phyloP scores from a whole-genome alignment of 2,888 invertebrate genomes.

The Tetropium fuscum region DNA sequence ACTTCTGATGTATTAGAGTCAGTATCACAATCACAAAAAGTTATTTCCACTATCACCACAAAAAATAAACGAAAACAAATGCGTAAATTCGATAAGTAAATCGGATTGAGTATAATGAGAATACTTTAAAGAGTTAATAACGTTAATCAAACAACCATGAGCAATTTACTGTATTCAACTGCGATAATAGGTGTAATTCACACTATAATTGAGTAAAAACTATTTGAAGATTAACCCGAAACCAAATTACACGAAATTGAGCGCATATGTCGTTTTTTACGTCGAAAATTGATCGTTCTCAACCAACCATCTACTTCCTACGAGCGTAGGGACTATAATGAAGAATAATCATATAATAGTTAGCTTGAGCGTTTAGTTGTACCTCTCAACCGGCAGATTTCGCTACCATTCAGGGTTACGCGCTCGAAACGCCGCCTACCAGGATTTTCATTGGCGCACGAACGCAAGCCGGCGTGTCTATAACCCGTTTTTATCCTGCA shows the following conservation, averaged over 20 bases:
- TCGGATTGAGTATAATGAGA: constrained; percentile 36
- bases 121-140: constrained; percentile 55
- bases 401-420: constrained; percentile 63
- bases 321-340: constrained; percentile 68
- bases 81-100: constrained; percentile 37
- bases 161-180: constrained; percentile 61
- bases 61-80: constrained; percentile 33
- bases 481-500: constrained; percentile 54
- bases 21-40: constrained; percentile 19
- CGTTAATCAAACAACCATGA: constrained; percentile 55
- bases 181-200: constrained; percentile 67
- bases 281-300: constrained; percentile 65
- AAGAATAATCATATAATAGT: constrained; percentile 69
- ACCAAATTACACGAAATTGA: constrained; percentile 67
- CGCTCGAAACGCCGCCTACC: constrained; percentile 47
- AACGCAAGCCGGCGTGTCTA: constrained; percentile 40
- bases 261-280: constrained; percentile 65
- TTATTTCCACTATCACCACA: constrained; percentile 39
- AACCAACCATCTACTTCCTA: constrained; percentile 67
- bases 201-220: constrained; percentile 66
- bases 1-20: background rate
- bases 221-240: constrained; percentile 66
- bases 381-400: constrained; percentile 62
- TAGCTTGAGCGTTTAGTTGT: constrained; percentile 62
- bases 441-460: constrained; percentile 52